Evolutionary conservation across 92 coral and sea anemone genomes (phyloP), one percentile per base, ranked within the genome.

Genomic region (Metridium senile): DNA sequence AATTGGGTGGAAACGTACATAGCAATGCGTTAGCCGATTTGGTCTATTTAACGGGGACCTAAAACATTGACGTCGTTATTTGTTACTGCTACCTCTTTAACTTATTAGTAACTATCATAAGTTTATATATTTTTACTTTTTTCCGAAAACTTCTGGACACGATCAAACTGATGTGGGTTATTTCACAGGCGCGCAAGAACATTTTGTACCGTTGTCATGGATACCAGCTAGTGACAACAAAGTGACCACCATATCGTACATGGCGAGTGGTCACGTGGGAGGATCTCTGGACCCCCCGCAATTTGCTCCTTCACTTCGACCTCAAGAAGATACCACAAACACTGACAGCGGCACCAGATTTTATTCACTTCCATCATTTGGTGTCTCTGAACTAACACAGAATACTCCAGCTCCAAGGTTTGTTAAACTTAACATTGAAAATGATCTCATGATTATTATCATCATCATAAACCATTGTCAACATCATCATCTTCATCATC

Each of bases 361-460:
- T 72, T 85, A 85, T 33, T 66, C 89, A 11, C 74, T 85, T n/a
- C 89, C 89, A 0, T 85, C 89, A 34, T 85, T 85, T 67, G 89
- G 89, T 45, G 79, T 85, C 59, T 85, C 89, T 17, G 80, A 79
- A 26, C 71, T 85, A 3, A 81, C 89, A 33, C 81, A 73, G 74
- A 81, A 74, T 67, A 35, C 75, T 25, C 61, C 71, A 53, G 74
- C 65, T 43, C 84, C 71, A 39, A 76, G 89, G 83, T 77, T 28
- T 3, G 69, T 62, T 17, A 22, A 22, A 58, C 31, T 17, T 3
- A 10, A 11, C 23, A 21, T 3, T 20, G 49, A 54, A 16, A 9
- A 16, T 22, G 68, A 18, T 4, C n/a, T n/a, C n/a, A n/a, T 45
- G 8, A 45, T 45, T 7, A 7, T 45, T 45, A 45, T 45, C 17